These are phyloP conservation scores for Lasioglossum marginatum DNA, from an alignment of 2,888 invertebrate genomes.

Conservation along the genomic window DNA sequence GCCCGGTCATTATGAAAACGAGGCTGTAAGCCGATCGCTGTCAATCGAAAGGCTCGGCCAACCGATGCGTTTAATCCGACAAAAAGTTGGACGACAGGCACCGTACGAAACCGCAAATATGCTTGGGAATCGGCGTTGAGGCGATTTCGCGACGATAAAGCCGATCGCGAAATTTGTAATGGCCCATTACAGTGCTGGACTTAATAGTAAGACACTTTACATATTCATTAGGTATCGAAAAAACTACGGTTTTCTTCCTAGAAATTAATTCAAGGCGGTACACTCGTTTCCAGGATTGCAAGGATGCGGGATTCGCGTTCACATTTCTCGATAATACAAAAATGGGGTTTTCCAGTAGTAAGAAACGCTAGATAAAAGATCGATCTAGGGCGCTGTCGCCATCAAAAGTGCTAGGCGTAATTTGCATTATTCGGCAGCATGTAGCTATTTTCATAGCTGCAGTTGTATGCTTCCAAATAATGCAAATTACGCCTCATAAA, in stretches of 20 bases:
- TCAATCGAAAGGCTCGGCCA: constrained; percentile 54
- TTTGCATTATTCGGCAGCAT: no score
- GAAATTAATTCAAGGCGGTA: not conserved
- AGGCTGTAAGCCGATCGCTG: constrained; percentile 51
- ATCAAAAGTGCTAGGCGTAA: no score
- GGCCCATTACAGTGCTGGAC: not conserved
- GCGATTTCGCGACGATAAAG: not conserved
- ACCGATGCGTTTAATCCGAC: constrained; percentile 74
- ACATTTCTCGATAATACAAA: no score
- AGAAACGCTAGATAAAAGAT: no score
- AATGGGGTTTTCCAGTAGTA: no score
- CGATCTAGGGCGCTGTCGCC: no score
- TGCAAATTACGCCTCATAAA: no score
- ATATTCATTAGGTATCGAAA: not conserved
- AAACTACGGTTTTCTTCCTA: not conserved
- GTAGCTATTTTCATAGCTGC: no score
- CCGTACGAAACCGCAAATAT: constrained; percentile 73
- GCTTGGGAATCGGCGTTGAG: not conserved
- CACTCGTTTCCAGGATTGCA: no score
- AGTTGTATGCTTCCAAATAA: no score
- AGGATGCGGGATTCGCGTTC: no score
- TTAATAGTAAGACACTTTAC: not conserved
- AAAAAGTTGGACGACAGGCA: constrained; percentile 64
- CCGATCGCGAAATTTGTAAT: not conserved
- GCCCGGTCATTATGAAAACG: constrained; percentile 42